Evolutionary conservation across 2,797 vertebrate species (phyloP), one percentile per base, ranked within the genome.

Genomic region (Poeciliopsis presidionis): DNA sequence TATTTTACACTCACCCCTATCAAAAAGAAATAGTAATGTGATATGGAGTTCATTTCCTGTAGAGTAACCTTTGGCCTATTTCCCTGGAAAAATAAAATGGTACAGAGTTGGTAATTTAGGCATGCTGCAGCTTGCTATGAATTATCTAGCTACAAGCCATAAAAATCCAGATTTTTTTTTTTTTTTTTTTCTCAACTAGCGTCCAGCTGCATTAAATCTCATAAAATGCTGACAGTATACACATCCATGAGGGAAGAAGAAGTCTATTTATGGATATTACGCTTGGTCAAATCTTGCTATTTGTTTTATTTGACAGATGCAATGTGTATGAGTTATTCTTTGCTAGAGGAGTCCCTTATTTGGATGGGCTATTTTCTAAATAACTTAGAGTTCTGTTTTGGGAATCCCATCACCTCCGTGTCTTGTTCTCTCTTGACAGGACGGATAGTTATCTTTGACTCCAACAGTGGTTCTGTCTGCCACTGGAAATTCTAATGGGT

Each of bases 21-120:
- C 92, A 91, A 89, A 91, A 84, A 92, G 83, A 91, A 94, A 92
- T 90, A 90, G 86, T 87, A 86, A 81, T 28, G 84, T 90, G 93
- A 93, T 94, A 93, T 72, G 87, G 86, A 87, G 83, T 94, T 93
- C 83, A 94, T 95, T 95, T 93, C 93, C 93, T 92, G 88, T 86
- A 70, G 84, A 86, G 87, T 93, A 90, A 95, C 93, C 94, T 90
- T 13, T 89, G 90, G 80, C 90, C 92, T 76, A 67, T 77, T 88
- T 80, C 86, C 88, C 87, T 33, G 14, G 76, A 81, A 84, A 89
- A 92, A 93, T 93, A 93, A 87, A 88, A 86, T 78, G 84, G 75
- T 86, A 81, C 30, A n/a, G 75, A 80, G 81, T 90, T 90, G 90
- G 91, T 92, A 89, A 92, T 93, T 93, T 87, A 88, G 84, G 25